These are phyloP conservation scores for Andrena bicolor DNA, from an alignment of 2,888 invertebrate species.

Conservation along the genomic window DNA sequence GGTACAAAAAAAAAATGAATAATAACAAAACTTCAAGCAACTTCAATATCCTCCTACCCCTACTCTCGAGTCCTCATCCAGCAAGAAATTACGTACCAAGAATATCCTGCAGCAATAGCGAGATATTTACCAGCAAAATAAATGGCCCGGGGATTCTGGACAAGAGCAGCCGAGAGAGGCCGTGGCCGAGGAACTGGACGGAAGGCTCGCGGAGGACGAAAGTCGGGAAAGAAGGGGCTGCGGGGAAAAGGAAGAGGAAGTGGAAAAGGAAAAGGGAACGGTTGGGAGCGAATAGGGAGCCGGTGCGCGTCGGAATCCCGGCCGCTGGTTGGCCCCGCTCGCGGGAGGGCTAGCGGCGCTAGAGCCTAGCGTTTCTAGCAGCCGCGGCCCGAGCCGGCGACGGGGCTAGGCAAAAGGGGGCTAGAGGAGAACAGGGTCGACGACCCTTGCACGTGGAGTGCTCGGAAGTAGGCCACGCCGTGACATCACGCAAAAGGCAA, in stretches of 20 bases:
- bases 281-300: constrained; percentile 5
- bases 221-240: constrained; percentile 1
- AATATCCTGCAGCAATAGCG: too few species aligned
- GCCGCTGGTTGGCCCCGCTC: constrained; percentile 22
- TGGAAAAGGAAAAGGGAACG: background rate
- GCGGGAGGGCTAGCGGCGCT: constrained; percentile 26
- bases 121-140: background rate
- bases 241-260: constrained; percentile 23
- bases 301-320: constrained; percentile 30
- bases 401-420: constrained; percentile 70
- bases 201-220: background rate
- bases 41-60: too few species aligned
- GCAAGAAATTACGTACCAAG: too few species aligned
- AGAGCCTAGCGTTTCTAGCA: constrained; percentile 36
- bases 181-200: background rate
- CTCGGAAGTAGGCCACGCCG: constrained; percentile 82
- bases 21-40: too few species aligned
- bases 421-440: constrained; percentile 76
- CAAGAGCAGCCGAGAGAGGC: background rate
- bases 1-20: too few species aligned
- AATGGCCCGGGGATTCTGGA: background rate
- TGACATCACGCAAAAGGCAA: constrained; percentile 82
- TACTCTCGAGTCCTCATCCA: too few species aligned
- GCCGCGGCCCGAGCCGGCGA: constrained; percentile 11
- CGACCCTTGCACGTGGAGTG: constrained; percentile 83